Percentiles rank a stretch among this genome's conserved stretches.
phyloP scores from a whole-genome alignment of 2,113 vertebrate genomes.

The Pterophyllum scalare region DNA sequence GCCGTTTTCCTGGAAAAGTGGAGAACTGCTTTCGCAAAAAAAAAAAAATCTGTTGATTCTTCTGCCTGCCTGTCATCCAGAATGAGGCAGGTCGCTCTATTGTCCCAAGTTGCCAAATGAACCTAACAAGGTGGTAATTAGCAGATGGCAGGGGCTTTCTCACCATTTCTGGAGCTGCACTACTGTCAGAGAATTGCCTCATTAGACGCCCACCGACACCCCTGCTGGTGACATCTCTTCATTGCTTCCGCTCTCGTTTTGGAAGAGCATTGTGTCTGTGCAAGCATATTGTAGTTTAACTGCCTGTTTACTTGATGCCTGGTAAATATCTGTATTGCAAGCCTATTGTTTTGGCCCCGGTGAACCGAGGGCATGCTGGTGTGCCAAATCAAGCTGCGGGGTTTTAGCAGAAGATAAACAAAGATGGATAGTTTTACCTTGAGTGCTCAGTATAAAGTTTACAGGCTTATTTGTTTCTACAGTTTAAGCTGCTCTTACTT shows the following conservation, averaged over 20 bases:
- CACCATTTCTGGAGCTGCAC: conserved; percentile 26
- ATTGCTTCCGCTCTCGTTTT: conserved; percentile 39
- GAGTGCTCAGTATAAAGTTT: not conserved
- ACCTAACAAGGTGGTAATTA: conserved; percentile 72
- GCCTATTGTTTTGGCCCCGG: conserved; percentile 6
- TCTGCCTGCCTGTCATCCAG: conserved; percentile 30
- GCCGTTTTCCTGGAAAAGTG: not conserved
- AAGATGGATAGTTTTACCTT: conserved; percentile 12
- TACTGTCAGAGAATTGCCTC: conserved; percentile 64
- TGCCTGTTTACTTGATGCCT: conserved; percentile 12
- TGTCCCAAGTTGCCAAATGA: conserved; percentile 49
- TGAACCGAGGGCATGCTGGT: not conserved
- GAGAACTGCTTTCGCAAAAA: not conserved
- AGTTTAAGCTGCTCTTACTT: not conserved
- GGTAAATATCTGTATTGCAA: conserved; percentile 23
- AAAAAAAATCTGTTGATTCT: conserved; percentile 8
- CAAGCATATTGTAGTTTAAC: conserved; percentile 37
- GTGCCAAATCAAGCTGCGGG: not conserved
- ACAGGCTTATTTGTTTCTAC: not conserved
- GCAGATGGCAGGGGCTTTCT: conserved; percentile 47
- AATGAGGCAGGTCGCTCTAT: conserved; percentile 11
- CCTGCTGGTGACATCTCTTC: conserved; percentile 53
- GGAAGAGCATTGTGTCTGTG: conserved; percentile 8
- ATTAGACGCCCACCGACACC: conserved; percentile 71
- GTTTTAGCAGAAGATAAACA: not conserved